Base-by-base conservation (phyloP, 2,797 vertebrate species). In the Characodon lateralis region DNA sequence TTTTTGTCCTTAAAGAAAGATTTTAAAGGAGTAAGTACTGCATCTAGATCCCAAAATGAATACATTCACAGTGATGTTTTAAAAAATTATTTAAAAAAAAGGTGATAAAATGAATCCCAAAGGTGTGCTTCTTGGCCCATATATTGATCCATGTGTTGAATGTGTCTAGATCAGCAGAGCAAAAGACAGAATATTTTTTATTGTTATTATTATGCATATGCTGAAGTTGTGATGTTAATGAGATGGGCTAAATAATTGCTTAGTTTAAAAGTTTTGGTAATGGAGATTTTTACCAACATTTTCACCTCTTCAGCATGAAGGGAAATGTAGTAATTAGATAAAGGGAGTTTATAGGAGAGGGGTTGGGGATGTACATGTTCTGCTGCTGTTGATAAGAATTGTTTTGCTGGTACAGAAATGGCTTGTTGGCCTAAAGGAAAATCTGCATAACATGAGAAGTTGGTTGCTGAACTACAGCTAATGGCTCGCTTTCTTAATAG, bases 1-100 rank as follows among this genome's bases (percentile, higher is more conserved):
- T 76, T 93, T 61, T 28, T 90, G 73, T 75, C 43, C 6, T 35
- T 91, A 39, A 93, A 91, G 58, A 82, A 46, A 24, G 82, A 91
- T 77, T 92, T 93, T 70, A 90, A 79, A 65, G 91, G 91, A 75
- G 92, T 93, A 81, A 89, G 83, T 78, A 2, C 24, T 72, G 16
- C 6, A 20, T 41, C 46, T 75, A 48, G 51, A 2, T 63, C 2
- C 0, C 31, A 16, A 2, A 9, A 48, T n/a, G 1, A 24, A 1
- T 1, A n/a, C 46, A 55, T 12, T 20, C 18, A 8, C 14, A 14
- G 2, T 7, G 28, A 35, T 31, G 31, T 35, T 68, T 31, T 20
- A 39, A 53, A 6, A 20, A 39, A 7, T 28, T 39, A 31, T 3
- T 39, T n/a, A 10, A 39, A 65, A 9, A 20, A 22, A 41, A 41